Base-by-base conservation (phyloP, 2,888 invertebrate species). In the Dolichomitus sp. region DNA sequence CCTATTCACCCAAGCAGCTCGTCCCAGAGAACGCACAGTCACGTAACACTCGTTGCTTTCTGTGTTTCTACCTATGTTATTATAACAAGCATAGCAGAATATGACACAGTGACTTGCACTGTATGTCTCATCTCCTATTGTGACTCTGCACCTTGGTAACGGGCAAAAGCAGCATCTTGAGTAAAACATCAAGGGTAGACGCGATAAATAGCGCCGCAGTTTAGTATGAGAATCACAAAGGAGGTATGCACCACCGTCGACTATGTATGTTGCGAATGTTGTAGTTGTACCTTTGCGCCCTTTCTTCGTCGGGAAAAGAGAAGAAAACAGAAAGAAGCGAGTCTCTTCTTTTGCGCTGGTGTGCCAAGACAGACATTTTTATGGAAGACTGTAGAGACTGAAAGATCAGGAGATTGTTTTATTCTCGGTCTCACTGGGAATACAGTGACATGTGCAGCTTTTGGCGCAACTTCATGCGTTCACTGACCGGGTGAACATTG, bases 31-130 rank as follows among this genome's bases (percentile, higher is more conserved):
- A 17, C 9, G n/a, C 45, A 50, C 48, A 37, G 68, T 76, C 76
- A 69, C 76, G 76, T 76, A 76, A 76, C 40, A 50, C 57, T 27
- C 54, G 54, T 23, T 48, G 45, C 40, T 17, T 48, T 45, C 54
- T 48, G 33, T 72, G 57, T 45, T 37, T 33, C 33, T 9, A 59
- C 33, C 33, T 30, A n/a, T 27, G 30, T 61, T 61, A 40, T 61
- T 17, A 33, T 52, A 54, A 70, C 40, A 70, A 30, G 30, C 42
- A 17, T 42, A 17, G 54, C 23, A 40, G 54, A 54, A 30, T 70
- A 57, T 27, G 54, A 57, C 40, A 42, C 40, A 17, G 27, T 11
- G 27, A 27, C 37, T 70, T 57, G n/a, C 17, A 40, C 33, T 42
- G 37, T 54, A 23, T n/a, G 59, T n/a, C 14, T 40, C 14, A 37